Evolutionary conservation across 2,797 vertebrate species (phyloP), one percentile per base, ranked within the genome.

Genomic region (Cottoperca gobio): DNA sequence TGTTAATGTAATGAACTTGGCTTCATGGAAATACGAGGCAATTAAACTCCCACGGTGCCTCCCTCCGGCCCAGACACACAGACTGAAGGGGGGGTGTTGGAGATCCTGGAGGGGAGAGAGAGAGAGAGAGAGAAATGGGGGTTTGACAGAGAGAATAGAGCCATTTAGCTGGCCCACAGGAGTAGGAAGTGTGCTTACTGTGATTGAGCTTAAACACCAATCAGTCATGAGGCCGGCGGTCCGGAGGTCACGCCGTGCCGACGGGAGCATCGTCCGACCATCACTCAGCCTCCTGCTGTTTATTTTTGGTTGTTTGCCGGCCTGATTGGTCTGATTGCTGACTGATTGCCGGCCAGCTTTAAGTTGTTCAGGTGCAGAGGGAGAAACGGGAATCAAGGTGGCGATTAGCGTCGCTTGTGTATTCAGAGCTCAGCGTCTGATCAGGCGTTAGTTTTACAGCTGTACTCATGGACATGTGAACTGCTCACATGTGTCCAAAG

Each of bases 11-110:
- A 95, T 94, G 91, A 94, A 92, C 90, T 89, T 89, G 85, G 91
- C 87, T 89, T 90, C 85, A 87, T 94, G 89, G 93, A 94, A 94
- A 94, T 87, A 91, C 83, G 67, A 93, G 86, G 92, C 91, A 95
- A 94, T 95, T 95, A 94, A 93, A 95, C 94, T 95, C 95, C 95
- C 91, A 94, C 93, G 45, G 88, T 83, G 83, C 87, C 88, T 90
- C 91, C 89, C 88, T 87, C 83, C 75, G 81, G 85, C 76, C 78
- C 78, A 89, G 92, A 92, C 89, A 80, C 81, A 74, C 84, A 57
- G 83, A 78, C 79, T 66, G 73, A 59, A 48, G 50, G 65, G 54
- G 80, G 61, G 79, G 58, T 52, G 75, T 24, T 70, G 45, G 70
- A 65, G 79, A 76, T 65, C 82, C 71, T 68, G 62, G 49, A 65